phyloP scores from a whole-genome alignment of 1,140 invertebrate genomes.

The Papilio machaon region DNA sequence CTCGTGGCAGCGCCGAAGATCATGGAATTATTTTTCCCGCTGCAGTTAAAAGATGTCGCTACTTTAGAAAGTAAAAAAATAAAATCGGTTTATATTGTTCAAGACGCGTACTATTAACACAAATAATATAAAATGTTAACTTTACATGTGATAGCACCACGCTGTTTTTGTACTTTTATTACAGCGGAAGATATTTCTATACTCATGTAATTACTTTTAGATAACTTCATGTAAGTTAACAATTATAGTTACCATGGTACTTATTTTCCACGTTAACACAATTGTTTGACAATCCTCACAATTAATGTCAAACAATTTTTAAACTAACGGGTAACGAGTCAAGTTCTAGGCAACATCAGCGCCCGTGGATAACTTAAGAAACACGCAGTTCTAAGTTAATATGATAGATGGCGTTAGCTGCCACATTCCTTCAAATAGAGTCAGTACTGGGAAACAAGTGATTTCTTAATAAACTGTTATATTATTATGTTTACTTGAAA shows the following conservation, averaged over 20 bases:
- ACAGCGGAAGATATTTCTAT: no score
- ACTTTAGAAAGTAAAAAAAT: slow-evolving; percentile 40
- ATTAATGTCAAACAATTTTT: background rate
- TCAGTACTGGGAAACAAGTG: no score
- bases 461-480: no score
- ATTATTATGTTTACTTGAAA: no score
- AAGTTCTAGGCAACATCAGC: slow-evolving; percentile 1
- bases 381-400: background rate
- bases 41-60: slow-evolving; percentile 66
- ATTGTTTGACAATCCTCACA: background rate
- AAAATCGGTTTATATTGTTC: background rate
- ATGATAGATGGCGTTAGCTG: background rate
- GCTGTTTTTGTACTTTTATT: no score
- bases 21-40: slow-evolving; percentile 47
- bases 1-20: slow-evolving; percentile 69
- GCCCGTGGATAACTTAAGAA: slow-evolving; percentile 9
- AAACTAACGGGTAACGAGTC: background rate
- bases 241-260: background rate
- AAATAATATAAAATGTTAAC: background rate
- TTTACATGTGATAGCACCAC: background rate
- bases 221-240: no score
- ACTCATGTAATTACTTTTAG: no score
- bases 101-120: no score
- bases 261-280: background rate
- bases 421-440: background rate